These are phyloP conservation scores for Ichneumon xanthorius DNA, from an alignment of 2,888 invertebrate species.

Conservation along the genomic window DNA sequence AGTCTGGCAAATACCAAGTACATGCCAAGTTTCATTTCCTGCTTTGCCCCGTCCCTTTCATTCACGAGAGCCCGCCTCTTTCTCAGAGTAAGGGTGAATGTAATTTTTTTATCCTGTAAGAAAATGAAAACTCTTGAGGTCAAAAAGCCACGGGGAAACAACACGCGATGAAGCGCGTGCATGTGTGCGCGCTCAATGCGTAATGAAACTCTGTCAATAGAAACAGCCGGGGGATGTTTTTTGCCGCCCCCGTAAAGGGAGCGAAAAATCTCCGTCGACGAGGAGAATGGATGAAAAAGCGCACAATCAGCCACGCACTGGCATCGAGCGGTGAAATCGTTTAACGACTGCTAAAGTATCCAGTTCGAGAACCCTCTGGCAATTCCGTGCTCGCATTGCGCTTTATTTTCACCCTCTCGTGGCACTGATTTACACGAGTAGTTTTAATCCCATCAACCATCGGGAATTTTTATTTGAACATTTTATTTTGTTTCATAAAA, in stretches of 20 bases:
- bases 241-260: neutral
- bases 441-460: no score
- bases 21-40: neutral
- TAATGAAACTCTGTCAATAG: neutral
- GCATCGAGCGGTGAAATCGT: conserved; percentile 19
- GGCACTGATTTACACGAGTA: neutral
- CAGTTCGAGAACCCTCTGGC: conserved; percentile 37
- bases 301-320: conserved; percentile 27
- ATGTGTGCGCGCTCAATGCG: conserved; percentile 11
- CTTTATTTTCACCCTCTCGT: neutral
- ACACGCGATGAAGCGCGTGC: neutral
- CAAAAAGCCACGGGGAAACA: neutral
- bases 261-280: neutral
- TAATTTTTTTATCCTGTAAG: conserved; percentile 5
- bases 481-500: no score
- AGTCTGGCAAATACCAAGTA: conserved; percentile 83
- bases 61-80: neutral
- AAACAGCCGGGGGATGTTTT: neutral
- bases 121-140: conserved; percentile 35
- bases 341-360: conserved; percentile 54
- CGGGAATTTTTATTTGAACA: no score
- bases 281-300: conserved; percentile 4
- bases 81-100: neutral
- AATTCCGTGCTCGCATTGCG: conserved; percentile 36
- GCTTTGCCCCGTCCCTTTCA: neutral